Base-by-base conservation (phyloP, 1,140 invertebrate genomes). In the Wiebesia pumilae region DNA sequence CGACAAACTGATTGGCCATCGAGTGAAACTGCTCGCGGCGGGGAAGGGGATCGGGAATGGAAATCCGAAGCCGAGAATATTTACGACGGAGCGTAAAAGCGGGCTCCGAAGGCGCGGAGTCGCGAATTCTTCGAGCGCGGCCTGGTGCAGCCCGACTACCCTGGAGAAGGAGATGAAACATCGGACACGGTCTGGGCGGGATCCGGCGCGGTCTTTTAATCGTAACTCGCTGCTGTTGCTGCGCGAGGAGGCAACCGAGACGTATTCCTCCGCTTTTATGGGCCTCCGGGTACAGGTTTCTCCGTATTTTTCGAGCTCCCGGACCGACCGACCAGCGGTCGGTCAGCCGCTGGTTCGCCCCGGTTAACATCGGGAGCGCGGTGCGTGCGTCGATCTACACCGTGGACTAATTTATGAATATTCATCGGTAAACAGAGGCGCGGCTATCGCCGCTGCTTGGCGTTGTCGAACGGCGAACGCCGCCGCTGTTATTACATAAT, bases 141-240 rank as follows among this genome's bases (percentile, higher is more conserved):
- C 51, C 51, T 2, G 33, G 73, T n/a, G 7, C 43, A 12, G 43
- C 51, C 7, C 51, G 51, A 54, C 9, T 54, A 14, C 51, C 58
- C 24, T 4, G 38, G 75, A 43, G 27, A 30, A 3, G 30, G 75
- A 78, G 75, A 38, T 83, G 86, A 88, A 90, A 90, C 89, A 88
- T 88, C 85, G 80, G 89, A 92, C 91, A 92, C 81, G 90, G 90
- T 87, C 89, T 92, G 91, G 91, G 91, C 91, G 91, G 90, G 83
- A 65, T 86, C 88, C 86, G 81, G 81, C 69, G 84, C 88, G 88
- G 87, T 88, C 90, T 92, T 91, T 91, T 92, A 92, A 91, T 91
- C 91, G 90, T 91, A 91, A 91, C 90, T 91, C 88, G 78, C 78
- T 62, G 51, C 35, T 78, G 54, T 54, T 58, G 14, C 75, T 35